phyloP scores from a whole-genome alignment of 2,888 invertebrate species.

The Volucella inanis region DNA sequence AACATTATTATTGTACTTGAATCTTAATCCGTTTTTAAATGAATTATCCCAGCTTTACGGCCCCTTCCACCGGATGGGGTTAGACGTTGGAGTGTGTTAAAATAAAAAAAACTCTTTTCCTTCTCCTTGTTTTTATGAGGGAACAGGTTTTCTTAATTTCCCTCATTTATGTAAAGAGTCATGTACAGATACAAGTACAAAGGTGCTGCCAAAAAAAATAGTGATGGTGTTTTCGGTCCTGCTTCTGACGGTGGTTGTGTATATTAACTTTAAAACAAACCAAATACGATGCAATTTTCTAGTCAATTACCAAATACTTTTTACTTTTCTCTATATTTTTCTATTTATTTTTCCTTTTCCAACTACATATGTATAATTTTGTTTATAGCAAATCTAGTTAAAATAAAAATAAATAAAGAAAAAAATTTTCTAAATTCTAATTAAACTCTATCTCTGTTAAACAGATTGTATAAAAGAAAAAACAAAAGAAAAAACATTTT shows the following conservation, averaged over 20 bases:
- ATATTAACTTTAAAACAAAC: constrained; percentile 12
- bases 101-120: constrained; percentile 52
- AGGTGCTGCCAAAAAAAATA: background rate
- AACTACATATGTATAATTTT: constrained; percentile 15
- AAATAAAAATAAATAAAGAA: constrained; percentile 35
- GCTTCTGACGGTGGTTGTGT: background rate
- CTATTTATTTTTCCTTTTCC: constrained; percentile 10
- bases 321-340: background rate
- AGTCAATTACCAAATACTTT: constrained; percentile 75
- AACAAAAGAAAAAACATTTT: too few species aligned
- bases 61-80: constrained; percentile 1
- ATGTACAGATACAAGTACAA: constrained; percentile 14
- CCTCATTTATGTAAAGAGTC: constrained; percentile 57
- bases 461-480: constrained; percentile 64
- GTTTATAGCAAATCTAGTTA: constrained; percentile 47
- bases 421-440: constrained; percentile 12
- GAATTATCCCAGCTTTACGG: constrained; percentile 65
- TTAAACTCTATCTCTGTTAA: constrained; percentile 63
- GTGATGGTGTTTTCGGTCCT: constrained; percentile 7
- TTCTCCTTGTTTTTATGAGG: constrained; percentile 20
- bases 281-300: constrained; percentile 69
- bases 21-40: constrained; percentile 73
- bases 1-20: constrained; percentile 72
- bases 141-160: constrained; percentile 69
- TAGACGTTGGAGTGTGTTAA: constrained; percentile 43